These are phyloP conservation scores for Polydrusus pterygomalis DNA, from an alignment of 2,888 invertebrate genomes.

Conservation along the genomic window DNA sequence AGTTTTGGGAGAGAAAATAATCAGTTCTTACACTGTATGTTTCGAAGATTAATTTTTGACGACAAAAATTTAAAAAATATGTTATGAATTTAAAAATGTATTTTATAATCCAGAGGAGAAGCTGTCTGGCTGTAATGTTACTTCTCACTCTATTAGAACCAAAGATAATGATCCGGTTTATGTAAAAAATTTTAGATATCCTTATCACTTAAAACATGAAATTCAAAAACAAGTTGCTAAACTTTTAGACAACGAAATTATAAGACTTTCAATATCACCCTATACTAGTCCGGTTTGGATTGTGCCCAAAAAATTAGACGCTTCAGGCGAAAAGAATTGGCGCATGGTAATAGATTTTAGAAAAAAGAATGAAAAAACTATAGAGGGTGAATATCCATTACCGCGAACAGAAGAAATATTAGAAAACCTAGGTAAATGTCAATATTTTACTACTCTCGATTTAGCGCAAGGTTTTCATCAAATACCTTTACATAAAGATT, in stretches of 20 bases:
- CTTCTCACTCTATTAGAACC: slow-evolving; percentile 5
- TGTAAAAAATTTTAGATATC: slow-evolving; percentile 22
- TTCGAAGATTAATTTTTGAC: too few relatives aligned
- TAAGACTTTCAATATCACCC: slow-evolving; percentile 42
- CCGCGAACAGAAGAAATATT: slow-evolving; percentile 38
- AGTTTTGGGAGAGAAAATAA: too few relatives aligned
- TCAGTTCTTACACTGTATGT: too few relatives aligned
- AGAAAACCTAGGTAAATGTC: too few relatives aligned
- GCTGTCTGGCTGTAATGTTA: not conserved
- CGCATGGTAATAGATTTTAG: slow-evolving; percentile 27
- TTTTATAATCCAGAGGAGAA: not conserved
- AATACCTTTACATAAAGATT: slow-evolving; percentile 55
- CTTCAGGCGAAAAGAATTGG: slow-evolving; percentile 26
- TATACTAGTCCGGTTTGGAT: slow-evolving; percentile 15
- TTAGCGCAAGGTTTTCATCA: too few relatives aligned
- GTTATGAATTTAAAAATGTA: too few relatives aligned
- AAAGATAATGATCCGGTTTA: slow-evolving; percentile 16
- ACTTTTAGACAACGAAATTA: slow-evolving; percentile 30
- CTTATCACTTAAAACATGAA: slow-evolving; percentile 29
- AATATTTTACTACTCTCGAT: too few relatives aligned
- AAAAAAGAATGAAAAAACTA: slow-evolving; percentile 12
- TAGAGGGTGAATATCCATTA: slow-evolving; percentile 33
- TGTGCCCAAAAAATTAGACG: too few relatives aligned
- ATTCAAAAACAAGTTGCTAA: slow-evolving; percentile 32
- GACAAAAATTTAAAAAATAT: slow-evolving; percentile 38